Evolutionary conservation across 2,797 vertebrate genomes (phyloP).

Genomic region (Oreochromis mossambicus): DNA sequence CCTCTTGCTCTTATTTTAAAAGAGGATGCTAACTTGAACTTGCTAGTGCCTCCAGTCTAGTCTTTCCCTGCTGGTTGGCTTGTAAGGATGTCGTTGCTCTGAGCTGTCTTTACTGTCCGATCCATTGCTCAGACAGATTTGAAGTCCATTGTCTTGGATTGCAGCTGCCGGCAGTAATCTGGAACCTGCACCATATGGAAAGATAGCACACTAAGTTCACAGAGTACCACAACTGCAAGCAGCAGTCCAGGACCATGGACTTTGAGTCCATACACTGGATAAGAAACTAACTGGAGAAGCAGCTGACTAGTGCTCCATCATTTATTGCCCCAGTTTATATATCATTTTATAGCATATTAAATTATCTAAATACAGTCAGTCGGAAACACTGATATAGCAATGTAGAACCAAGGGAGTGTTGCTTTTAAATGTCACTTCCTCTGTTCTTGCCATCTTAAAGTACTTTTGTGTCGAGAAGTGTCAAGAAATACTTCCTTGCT

Average conservation of each 20-base stretch:
- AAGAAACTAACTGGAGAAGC: neutral
- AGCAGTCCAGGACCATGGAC: neutral
- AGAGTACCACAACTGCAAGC: neutral
- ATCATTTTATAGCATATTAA: neutral
- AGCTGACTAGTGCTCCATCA: neutral
- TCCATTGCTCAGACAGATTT: neutral
- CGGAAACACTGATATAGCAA: neutral
- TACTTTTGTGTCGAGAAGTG: neutral
- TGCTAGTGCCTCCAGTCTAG: neutral
- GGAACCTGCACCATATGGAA: neutral
- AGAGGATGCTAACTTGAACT: neutral
- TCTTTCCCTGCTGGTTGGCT: neutral
- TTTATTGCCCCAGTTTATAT: neutral
- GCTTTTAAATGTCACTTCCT: neutral
- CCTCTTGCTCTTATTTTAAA: neutral
- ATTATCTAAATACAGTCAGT: neutral
- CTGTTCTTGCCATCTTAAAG: neutral
- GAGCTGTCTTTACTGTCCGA: neutral
- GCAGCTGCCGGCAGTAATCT: neutral
- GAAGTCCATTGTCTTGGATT: neutral
- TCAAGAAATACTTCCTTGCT: neutral
- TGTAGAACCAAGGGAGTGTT: accelerated
- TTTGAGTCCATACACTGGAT: neutral
- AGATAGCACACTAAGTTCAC: neutral
- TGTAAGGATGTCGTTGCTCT: neutral